A percentile compares a stretch with the other conserved stretches of the same genome.
Conservation (phyloP, 2,113 vertebrate genomes). For the Mormoops blainvillei region DNA sequence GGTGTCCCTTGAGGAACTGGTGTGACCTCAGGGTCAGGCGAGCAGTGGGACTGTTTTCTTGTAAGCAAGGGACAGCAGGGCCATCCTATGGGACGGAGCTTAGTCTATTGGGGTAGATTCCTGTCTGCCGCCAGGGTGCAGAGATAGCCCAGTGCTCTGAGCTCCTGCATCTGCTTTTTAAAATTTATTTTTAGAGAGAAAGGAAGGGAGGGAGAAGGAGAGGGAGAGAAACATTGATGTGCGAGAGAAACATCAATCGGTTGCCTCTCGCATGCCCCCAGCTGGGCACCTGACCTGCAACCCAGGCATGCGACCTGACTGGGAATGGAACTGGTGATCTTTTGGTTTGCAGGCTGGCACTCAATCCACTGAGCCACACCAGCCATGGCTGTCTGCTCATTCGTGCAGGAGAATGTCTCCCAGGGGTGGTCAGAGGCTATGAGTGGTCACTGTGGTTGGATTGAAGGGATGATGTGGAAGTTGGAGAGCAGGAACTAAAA, state of each 20-base stretch:
- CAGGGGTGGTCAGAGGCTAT: neutral
- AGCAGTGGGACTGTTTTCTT: neutral
- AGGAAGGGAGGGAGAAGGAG: no score
- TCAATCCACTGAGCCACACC: no score
- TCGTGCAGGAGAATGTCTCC: neutral
- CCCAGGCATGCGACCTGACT: no score
- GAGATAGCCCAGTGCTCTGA: neutral
- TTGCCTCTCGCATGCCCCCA: no score
- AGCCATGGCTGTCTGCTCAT: neutral
- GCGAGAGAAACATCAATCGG: no score
- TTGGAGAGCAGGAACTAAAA: neutral
- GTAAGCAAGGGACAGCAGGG: neutral
- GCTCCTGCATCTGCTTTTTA: neutral
- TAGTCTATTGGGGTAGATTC: neutral
- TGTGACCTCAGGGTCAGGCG: accelerated
- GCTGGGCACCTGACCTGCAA: no score
- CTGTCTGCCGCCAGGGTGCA: neutral
- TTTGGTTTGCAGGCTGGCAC: no score
- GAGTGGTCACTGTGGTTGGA: neutral
- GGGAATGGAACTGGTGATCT: no score
- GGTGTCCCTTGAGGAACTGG: accelerated
- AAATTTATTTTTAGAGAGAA: no score
- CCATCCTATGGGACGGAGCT: neutral
- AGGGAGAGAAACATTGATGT: no score
- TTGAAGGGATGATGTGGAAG: neutral